These are phyloP conservation scores for Dynastes tityus DNA, from an alignment of 2,888 invertebrate species.

Conservation along the genomic window DNA sequence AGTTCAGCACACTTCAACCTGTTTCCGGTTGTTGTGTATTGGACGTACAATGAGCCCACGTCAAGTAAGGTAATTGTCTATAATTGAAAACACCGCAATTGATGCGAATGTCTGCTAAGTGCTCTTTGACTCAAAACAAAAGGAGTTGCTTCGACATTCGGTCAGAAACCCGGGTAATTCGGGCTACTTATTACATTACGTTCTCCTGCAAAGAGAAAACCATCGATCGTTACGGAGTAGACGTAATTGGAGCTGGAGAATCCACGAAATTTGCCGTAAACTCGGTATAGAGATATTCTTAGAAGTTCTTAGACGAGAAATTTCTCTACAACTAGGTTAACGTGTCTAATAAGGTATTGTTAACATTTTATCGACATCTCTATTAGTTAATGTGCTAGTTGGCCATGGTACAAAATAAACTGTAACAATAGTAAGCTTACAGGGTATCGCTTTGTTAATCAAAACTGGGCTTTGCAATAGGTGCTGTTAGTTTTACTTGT, in stretches of 20 bases:
- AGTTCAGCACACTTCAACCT: neutral
- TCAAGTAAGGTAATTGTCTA: constrained; percentile 22
- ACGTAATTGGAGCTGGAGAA: constrained; percentile 10
- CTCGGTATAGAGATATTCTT: constrained; percentile 2
- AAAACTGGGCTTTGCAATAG: too few relatives aligned
- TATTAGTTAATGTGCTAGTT: too few relatives aligned
- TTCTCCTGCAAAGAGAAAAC: neutral
- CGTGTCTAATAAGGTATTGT: neutral
- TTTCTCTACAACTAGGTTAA: constrained; percentile 5
- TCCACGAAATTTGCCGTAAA: constrained; percentile 11
- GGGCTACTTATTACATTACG: constrained; percentile 32
- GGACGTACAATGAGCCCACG: neutral
- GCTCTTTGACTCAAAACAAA: constrained; percentile 9
- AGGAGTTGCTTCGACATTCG: constrained; percentile 12
- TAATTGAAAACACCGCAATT: constrained; percentile 37
- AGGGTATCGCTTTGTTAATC: too few relatives aligned
- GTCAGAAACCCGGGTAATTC: constrained; percentile 21
- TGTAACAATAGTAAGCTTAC: too few relatives aligned
- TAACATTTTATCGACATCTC: too few relatives aligned
- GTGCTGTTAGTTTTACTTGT: too few relatives aligned
- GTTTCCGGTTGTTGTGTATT: neutral
- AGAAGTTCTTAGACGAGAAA: neutral
- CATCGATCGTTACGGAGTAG: neutral
- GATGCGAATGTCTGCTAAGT: constrained; percentile 35
- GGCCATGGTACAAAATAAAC: too few relatives aligned